phyloP scores from a whole-genome alignment of 2,113 vertebrate genomes.

The Corythaeola cristata region DNA sequence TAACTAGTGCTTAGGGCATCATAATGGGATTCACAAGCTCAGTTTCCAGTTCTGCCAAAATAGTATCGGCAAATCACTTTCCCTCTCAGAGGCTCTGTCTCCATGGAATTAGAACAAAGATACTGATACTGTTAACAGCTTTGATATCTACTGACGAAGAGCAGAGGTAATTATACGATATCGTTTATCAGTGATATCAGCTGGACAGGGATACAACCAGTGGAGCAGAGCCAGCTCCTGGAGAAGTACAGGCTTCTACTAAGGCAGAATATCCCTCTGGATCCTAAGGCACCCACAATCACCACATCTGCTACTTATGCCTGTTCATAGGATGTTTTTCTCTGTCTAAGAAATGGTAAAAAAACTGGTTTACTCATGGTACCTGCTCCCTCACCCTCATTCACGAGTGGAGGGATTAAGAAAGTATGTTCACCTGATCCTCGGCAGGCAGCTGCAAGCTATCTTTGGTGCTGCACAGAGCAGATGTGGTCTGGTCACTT shows the following conservation, averaged over 20 bases:
- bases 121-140: not conserved
- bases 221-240: not conserved
- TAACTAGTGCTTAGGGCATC: not conserved
- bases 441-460: not conserved
- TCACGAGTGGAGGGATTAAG: not conserved
- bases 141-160: not conserved
- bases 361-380: not conserved
- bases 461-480: not conserved
- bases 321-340: not conserved
- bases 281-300: not conserved
- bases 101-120: not conserved
- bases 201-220: not conserved
- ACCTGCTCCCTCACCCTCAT: not conserved
- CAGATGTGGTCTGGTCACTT: not conserved
- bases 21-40: not conserved
- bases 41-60: not conserved
- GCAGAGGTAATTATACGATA: not conserved
- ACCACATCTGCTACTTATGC: not conserved
- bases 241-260: not conserved
- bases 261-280: not conserved
- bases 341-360: not conserved
- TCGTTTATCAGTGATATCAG: not conserved
- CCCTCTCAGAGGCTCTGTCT: not conserved
- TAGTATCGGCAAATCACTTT: not conserved
- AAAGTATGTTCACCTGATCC: not conserved